Evolutionary conservation across 2,888 invertebrate species (phyloP), one percentile per base, ranked within the genome.

Genomic region (Palloptera scutellata): DNA sequence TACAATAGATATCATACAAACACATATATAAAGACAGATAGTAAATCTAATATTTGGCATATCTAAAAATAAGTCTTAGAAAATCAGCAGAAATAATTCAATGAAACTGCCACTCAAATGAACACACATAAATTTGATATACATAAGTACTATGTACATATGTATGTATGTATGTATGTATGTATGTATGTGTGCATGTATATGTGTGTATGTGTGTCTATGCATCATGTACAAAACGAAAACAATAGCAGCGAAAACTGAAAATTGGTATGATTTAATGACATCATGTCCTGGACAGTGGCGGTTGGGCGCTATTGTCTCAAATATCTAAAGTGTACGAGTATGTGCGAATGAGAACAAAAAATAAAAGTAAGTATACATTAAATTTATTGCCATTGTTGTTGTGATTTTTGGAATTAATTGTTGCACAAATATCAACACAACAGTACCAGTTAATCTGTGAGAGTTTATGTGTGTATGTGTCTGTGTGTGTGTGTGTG

Each of bases 391-490:
- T 48, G 48, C 10, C 10, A 48, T 48, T 48, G n/a, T 48, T 48
- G 48, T 48, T 13, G 30, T 30, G 30, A 30, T n/a, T 48, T 48
- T 48, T 48, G 48, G 48, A 48, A 48, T 48, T 48, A 48, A 48
- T 48, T 48, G 48, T 48, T 48, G 48, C 48, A n/a, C 48, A 48
- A 48, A 48, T 48, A 48, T n/a, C 48, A 48, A 48, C 48, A 48
- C 13, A 48, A 11, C n/a, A 13, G 48, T 5, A 13, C 48, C 13
- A 30, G 30, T 30, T 30, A 30, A 30, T 30, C 30, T 30, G 30
- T 30, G 30, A 30, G 30, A 4, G 2, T 30, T 2, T 30, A 6
- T 4, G 30, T 30, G 30, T 30, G 2, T 30, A 30, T 30, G 30
- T 30, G 30, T 30, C 3, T 30, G 6, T 30, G 30, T 30, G 6